Conservation (phyloP, 64 coral and sea anemone genomes). For the Pachyseris speciosa region DNA sequence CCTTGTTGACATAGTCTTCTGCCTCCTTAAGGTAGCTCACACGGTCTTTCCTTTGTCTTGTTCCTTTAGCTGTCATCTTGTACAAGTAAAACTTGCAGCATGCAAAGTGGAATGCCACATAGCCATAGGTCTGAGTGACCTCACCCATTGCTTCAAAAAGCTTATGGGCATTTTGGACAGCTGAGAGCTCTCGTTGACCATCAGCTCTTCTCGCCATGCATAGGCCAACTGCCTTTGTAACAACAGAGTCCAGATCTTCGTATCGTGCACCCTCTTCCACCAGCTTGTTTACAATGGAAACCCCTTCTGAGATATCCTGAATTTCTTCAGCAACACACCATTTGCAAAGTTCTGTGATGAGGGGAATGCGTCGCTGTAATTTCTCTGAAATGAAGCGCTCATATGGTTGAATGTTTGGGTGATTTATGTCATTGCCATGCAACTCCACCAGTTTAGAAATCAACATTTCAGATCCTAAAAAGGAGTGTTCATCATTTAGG, state of each 20-base stretch:
- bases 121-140: conserved; percentile 35
- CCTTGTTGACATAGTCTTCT: conserved; percentile 69
- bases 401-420: conserved; percentile 8
- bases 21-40: conserved; percentile 42
- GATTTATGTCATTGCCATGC: not conserved
- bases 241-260: not conserved
- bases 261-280: conserved; percentile 18
- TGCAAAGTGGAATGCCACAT: conserved; percentile 58
- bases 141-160: conserved; percentile 67
- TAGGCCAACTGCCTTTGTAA: not conserved
- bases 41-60: conserved; percentile 1
- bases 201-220: not conserved
- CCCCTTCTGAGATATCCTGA: conserved; percentile 42
- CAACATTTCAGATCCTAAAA: conserved; percentile 3
- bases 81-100: conserved; percentile 53
- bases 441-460: conserved; percentile 8
- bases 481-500: not conserved
- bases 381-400: not conserved
- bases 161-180: conserved; percentile 49
- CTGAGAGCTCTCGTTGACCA: not conserved
- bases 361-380: not conserved
- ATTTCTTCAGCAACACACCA: conserved; percentile 25
- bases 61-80: not conserved
- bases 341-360: conserved; percentile 1
- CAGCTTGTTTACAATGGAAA: conserved; percentile 34